A percentile compares a stretch with the other conserved stretches of the same genome.
Conservation (phyloP, 2,888 invertebrate species). For the Clepsis dumicolana region DNA sequence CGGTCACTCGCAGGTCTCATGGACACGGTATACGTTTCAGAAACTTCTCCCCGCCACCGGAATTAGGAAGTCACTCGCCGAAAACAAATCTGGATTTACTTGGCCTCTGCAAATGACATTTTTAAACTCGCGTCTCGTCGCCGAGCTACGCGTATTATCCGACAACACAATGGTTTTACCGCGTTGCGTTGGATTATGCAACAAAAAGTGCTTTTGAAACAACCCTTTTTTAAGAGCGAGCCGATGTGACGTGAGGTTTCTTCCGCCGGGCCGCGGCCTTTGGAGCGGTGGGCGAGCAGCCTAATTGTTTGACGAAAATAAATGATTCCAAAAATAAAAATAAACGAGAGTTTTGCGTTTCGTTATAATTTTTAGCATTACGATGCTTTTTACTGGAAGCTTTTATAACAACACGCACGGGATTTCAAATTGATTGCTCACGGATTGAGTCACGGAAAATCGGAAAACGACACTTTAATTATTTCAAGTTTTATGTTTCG, state of each 20-base stretch:
- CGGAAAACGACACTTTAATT: slow-evolving; percentile 15
- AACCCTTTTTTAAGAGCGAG: slow-evolving; percentile 75
- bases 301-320: slow-evolving; percentile 85
- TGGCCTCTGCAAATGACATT: slow-evolving; percentile 77
- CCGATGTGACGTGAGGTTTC: slow-evolving; percentile 78
- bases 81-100: slow-evolving; percentile 81
- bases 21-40: slow-evolving; percentile 84
- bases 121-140: slow-evolving; percentile 68
- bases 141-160: slow-evolving; percentile 63
- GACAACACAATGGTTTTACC: slow-evolving; percentile 59
- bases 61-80: slow-evolving; percentile 83
- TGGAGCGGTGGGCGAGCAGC: slow-evolving; percentile 66
- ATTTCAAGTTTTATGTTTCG: slow-evolving; percentile 11
- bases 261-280: slow-evolving; percentile 70
- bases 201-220: slow-evolving; percentile 75
- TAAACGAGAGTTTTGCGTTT: slow-evolving; percentile 82
- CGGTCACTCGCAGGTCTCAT: slow-evolving; percentile 78
- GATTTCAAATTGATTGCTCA: slow-evolving; percentile 28
- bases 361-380: slow-evolving; percentile 76
- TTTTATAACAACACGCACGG: slow-evolving; percentile 60
- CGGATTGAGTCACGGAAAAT: slow-evolving; percentile 2
- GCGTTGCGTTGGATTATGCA: slow-evolving; percentile 74
- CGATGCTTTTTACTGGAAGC: slow-evolving; percentile 60
- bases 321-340: slow-evolving; percentile 83
- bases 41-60: slow-evolving; percentile 75